Conservation (phyloP, 2,797 vertebrate genomes). For the Centropyge bicolor region DNA sequence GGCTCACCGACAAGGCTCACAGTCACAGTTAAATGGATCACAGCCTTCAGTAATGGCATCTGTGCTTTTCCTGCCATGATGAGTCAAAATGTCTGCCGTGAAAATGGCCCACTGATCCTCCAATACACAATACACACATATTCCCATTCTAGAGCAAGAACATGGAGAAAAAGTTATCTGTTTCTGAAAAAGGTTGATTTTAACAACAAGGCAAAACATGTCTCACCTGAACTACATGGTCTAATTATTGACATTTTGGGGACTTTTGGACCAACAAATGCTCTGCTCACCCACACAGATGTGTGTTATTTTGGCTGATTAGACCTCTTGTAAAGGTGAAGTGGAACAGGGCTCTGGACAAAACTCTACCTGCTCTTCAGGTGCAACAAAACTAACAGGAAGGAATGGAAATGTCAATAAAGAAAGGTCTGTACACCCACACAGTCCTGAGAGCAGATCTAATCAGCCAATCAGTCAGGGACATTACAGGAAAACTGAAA, state of each 20-base stretch:
- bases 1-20: background rate
- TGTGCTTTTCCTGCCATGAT: constrained; percentile 16
- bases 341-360: background rate
- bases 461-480: background rate
- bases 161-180: background rate
- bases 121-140: background rate
- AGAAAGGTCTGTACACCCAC: background rate
- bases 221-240: background rate
- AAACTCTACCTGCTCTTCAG: background rate
- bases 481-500: background rate
- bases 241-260: background rate
- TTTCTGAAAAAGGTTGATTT: background rate
- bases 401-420: background rate
- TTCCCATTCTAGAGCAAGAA: background rate
- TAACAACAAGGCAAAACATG: background rate
- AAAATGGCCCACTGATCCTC: background rate
- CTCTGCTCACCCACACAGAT: background rate
- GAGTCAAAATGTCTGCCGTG: constrained; percentile 13
- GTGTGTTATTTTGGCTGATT: constrained; percentile 3
- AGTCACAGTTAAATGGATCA: constrained; percentile 21
- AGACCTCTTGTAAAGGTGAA: background rate
- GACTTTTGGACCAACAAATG: background rate
- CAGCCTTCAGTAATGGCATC: background rate
- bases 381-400: background rate
- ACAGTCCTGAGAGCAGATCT: background rate